Base-by-base conservation (phyloP, 2,113 vertebrate species). In the Trogon melanurus region DNA sequence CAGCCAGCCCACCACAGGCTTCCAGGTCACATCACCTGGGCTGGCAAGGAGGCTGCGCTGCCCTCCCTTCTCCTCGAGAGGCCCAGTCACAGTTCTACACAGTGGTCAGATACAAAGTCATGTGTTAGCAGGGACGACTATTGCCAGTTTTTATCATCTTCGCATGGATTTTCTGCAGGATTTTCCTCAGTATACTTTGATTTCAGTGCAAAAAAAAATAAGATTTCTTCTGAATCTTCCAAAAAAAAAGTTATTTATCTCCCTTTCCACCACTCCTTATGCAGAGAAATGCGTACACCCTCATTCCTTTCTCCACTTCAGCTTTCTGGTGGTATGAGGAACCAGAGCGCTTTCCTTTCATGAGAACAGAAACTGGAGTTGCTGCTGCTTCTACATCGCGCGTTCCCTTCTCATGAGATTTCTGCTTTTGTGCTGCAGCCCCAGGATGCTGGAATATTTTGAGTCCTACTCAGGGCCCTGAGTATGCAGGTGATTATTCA, bases 21-120 rank as follows among this genome's bases (percentile, higher is more conserved):
- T 41, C n/a, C 32, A 41, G 38, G 6, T 23, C 70, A 23, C 23
- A 5, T 15, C 36, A 16, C 15, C 27, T 30, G 29, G 44, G 22
- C 26, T 45, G 44, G 32, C 29, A 44, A 34, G n/a, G 25, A 57
- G 17, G 36, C 25, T 91, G 48, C 26, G 9, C 58, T 65, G 58
- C 21, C 15, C 25, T 67, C 16, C 14, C 44, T 79, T 29, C 48
- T 38, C 17, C 56, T 38, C 3, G 2, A 7, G 32, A 6, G 23
- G 36, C 14, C 53, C 29, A 45, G 22, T 9, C 62, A 9, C 45
- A 51, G 29, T 56, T 32, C 2, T 1, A 16, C 21, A 6, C 30
- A 22, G 1, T 29, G n/a, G 25, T n/a, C 54, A n/a, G 56, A 9
- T n/a, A 22, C 3, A 21, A 21, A 79, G 15, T 1, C 26, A 0